Percentiles rank a stretch among this genome's conserved stretches.
Conservation (phyloP, 2,888 invertebrate genomes). For the Lydus trimaculatus region DNA sequence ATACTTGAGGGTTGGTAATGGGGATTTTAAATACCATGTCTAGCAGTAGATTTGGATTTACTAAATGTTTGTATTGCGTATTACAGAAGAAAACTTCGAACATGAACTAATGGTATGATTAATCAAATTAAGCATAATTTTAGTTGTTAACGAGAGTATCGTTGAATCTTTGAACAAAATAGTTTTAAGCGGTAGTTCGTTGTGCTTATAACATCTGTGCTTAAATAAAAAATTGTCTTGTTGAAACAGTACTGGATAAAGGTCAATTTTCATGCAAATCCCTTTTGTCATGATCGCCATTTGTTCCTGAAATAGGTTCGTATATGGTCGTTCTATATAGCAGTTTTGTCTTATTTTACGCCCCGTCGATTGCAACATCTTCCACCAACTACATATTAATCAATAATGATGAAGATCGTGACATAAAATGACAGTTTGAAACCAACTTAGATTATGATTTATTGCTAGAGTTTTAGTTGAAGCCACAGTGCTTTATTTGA, state of each 20-base stretch:
- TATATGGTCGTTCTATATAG: slow-evolving; percentile 31
- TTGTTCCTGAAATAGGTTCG: slow-evolving; percentile 46
- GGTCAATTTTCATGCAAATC: slow-evolving; percentile 57
- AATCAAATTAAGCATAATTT: too few relatives aligned
- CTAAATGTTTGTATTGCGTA: background rate
- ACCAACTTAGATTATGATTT: slow-evolving; percentile 45
- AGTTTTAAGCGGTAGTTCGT: background rate
- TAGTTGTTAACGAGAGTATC: background rate
- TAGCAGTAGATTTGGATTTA: background rate
- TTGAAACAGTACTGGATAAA: slow-evolving; percentile 39
- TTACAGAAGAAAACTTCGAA: too few relatives aligned
- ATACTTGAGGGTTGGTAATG: background rate
- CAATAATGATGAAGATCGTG: slow-evolving; percentile 52
- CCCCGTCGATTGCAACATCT: slow-evolving; percentile 49
- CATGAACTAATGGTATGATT: too few relatives aligned
- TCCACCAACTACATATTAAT: slow-evolving; percentile 51
- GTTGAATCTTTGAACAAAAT: background rate
- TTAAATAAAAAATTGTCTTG: slow-evolving; percentile 34
- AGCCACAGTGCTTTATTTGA: background rate
- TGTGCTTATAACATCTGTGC: background rate
- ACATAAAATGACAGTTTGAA: slow-evolving; percentile 46
- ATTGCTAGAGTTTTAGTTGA: slow-evolving; percentile 24
- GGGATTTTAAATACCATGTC: background rate
- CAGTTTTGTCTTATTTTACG: slow-evolving; percentile 54
- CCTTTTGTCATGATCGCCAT: slow-evolving; percentile 52